Conservation (phyloP, 2,888 invertebrate genomes). For the Drosophila meridionalis region DNA sequence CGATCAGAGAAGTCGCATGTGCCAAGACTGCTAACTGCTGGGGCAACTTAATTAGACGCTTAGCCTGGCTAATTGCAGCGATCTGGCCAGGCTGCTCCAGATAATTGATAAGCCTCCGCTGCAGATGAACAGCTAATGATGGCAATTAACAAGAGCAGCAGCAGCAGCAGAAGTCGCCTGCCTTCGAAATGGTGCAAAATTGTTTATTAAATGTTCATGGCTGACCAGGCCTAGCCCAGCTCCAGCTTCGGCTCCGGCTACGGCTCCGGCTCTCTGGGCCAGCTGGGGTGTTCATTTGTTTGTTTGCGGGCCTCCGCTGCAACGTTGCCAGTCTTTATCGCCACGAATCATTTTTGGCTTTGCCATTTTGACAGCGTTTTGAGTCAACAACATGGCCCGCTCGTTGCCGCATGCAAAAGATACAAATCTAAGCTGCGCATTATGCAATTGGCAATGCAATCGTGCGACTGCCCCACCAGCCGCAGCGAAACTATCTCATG, state of each 20-base stretch:
- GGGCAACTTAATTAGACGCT: conserved; percentile 78
- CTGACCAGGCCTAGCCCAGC: conserved; percentile 61
- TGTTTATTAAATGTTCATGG: conserved; percentile 72
- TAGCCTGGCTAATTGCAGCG: conserved; percentile 70
- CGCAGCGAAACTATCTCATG: conserved; percentile 76
- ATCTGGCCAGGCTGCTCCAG: conserved; percentile 38
- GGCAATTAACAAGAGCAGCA: conserved; percentile 66
- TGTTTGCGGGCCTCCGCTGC: conserved; percentile 39
- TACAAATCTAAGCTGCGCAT: conserved; percentile 74
- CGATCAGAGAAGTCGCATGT: conserved; percentile 67
- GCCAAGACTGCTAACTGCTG: conserved; percentile 44
- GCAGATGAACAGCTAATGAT: conserved; percentile 78
- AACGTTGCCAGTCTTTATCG: conserved; percentile 57
- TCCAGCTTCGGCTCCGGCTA: not conserved
- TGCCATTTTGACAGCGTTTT: conserved; percentile 77
- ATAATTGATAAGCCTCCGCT: conserved; percentile 71
- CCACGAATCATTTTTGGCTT: conserved; percentile 76
- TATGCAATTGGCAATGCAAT: conserved; percentile 71
- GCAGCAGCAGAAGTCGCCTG: conserved; percentile 35
- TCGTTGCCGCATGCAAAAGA: conserved; percentile 71
- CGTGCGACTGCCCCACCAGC: conserved; percentile 55
- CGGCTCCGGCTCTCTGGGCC: conserved; percentile 28
- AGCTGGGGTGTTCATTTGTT: conserved; percentile 57
- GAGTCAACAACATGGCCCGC: conserved; percentile 76
- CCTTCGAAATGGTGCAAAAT: conserved; percentile 72